Percentiles rank a stretch among this genome's conserved stretches.
Evolutionary conservation across 2,113 vertebrate genomes (phyloP).

Genomic region (Muntiacus muntjak): DNA sequence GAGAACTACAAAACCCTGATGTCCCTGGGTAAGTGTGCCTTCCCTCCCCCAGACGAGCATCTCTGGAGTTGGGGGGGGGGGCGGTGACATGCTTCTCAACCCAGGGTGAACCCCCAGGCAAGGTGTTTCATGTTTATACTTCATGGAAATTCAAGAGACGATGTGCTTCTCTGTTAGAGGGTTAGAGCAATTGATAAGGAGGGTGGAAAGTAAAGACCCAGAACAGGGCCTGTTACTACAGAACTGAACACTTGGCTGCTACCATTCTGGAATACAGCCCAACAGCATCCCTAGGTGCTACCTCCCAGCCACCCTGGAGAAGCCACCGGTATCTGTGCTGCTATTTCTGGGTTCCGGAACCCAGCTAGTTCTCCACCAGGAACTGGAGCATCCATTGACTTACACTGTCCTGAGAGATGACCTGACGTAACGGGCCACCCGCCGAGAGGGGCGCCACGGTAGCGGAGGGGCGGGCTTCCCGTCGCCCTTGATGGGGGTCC

Average conservation of each 20-base stretch:
- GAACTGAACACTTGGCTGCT: neutral
- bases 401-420: neutral
- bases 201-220: neutral
- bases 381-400: neutral
- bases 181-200: neutral
- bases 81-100: neutral
- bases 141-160: neutral
- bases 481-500: neutral
- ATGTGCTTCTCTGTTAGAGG: neutral
- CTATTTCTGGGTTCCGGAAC: neutral
- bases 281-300: fast-evolving
- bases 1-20: conserved; percentile 83
- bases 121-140: neutral
- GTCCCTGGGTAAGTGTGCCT: conserved; percentile 76
- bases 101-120: neutral
- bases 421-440: neutral
- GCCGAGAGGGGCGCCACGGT: fast-evolving
- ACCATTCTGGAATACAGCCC: neutral
- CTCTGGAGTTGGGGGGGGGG: neutral
- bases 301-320: neutral
- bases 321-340: neutral
- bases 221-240: fast-evolving
- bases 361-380: neutral
- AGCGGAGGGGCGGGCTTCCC: neutral
- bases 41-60: fast-evolving